These are phyloP conservation scores for Zenarchopterus dispar DNA, from an alignment of 2,797 vertebrate species.

Conservation along the genomic window DNA sequence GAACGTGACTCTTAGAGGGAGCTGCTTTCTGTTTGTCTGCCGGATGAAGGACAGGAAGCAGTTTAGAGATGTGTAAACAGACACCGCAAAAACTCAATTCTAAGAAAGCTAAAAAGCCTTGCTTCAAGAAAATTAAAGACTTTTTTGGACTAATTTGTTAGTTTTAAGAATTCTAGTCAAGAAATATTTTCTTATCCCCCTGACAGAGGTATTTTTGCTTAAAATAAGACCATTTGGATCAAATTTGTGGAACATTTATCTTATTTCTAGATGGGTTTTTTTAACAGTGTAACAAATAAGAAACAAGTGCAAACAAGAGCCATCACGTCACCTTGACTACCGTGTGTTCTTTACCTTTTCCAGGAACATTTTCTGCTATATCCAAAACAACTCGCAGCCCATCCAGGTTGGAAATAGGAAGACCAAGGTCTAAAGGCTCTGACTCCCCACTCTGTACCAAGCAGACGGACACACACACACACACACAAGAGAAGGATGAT, in stretches of 20 bases:
- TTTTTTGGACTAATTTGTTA: no score
- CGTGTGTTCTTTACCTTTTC: conserved; percentile 83
- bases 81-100: no score
- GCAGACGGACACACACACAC: conserved; percentile 42
- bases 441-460: conserved; percentile 90
- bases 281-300: no score
- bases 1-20: conserved; percentile 77
- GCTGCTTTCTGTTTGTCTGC: conserved; percentile 88
- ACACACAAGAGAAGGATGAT: not conserved
- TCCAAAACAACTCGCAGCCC: conserved; percentile 95
- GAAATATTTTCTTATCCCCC: no score
- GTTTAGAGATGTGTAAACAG: not conserved
- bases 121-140: no score
- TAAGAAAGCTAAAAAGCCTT: no score
- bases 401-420: conserved; percentile 97
- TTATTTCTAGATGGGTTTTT: no score
- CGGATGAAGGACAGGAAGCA: conserved; percentile 14
- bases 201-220: no score
- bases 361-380: conserved; percentile 82
- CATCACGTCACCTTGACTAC: not conserved
- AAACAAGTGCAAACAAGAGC: no score
- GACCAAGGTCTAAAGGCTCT: conserved; percentile 93
- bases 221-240: no score
- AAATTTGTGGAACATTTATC: no score
- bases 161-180: no score